These are phyloP conservation scores for Volucella inanis DNA, from an alignment of 2,888 invertebrate species.

Conservation along the genomic window DNA sequence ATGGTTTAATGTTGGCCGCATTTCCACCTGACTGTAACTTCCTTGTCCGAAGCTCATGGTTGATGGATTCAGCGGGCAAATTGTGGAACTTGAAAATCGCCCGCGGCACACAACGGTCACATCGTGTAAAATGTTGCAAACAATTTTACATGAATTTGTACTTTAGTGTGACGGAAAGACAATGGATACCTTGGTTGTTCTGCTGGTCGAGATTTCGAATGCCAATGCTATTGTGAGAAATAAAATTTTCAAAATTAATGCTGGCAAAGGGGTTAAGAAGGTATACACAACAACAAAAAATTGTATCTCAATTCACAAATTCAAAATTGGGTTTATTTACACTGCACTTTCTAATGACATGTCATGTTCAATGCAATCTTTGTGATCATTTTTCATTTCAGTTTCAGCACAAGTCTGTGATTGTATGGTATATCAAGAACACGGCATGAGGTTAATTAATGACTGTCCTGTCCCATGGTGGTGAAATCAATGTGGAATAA, in stretches of 20 bases:
- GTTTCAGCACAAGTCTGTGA: constrained; percentile 44
- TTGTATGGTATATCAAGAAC: constrained; percentile 57
- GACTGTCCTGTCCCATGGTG: constrained; percentile 47
- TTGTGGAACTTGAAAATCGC: constrained; percentile 68
- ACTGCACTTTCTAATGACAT: constrained; percentile 19
- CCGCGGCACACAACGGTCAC: constrained; percentile 66
- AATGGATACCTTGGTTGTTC: constrained; percentile 59
- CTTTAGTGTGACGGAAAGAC: constrained; percentile 55
- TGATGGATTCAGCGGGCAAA: constrained; percentile 70
- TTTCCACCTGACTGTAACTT: constrained; percentile 67
- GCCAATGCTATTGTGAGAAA: constrained; percentile 46
- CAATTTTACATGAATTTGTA: constrained; percentile 68
- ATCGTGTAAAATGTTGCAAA: constrained; percentile 66
- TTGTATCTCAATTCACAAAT: constrained; percentile 30
- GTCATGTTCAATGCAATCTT: constrained; percentile 11
- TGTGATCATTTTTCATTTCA: constrained; percentile 65
- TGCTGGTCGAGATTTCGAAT: constrained; percentile 62
- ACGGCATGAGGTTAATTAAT: constrained; percentile 61
- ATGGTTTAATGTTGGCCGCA: constrained; percentile 57
- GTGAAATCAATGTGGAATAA: constrained; percentile 45
- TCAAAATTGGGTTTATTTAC: constrained; percentile 17
- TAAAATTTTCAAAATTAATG: constrained; percentile 60
- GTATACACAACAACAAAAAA: neutral
- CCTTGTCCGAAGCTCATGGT: constrained; percentile 63
- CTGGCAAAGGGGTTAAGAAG: constrained; percentile 20